These are phyloP conservation scores for Aradophagus sp. DNA, from an alignment of 1,140 invertebrate genomes.

Conservation along the genomic window DNA sequence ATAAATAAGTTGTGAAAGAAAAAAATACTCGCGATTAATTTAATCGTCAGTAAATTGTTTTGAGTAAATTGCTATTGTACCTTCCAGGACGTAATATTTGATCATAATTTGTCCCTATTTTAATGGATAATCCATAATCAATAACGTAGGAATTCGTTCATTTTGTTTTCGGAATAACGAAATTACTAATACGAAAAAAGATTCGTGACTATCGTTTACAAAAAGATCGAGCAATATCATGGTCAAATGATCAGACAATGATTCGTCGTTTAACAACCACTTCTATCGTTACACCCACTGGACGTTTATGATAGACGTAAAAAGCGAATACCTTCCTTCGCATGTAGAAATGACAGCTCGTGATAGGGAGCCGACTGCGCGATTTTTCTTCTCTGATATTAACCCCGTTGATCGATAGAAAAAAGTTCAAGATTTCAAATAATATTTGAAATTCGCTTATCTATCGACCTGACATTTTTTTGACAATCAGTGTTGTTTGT, in stretches of 20 bases:
- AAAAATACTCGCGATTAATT: constrained; percentile 1
- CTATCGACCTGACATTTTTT: constrained; percentile 20
- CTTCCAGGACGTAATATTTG: constrained; percentile 26
- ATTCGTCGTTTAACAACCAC: constrained; percentile 56
- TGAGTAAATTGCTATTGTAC: too few species aligned
- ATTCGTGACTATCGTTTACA: constrained; percentile 37
- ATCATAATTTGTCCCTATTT: constrained; percentile 11
- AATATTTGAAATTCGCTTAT: constrained; percentile 33
- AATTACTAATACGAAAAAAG: constrained; percentile 29
- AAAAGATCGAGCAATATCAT: constrained; percentile 55
- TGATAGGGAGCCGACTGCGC: constrained; percentile 40
- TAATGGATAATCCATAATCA: too few species aligned
- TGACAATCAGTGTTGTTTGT: too few species aligned
- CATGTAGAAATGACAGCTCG: constrained; percentile 46
- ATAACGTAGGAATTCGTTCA: too few species aligned
- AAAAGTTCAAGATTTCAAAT: constrained; percentile 26
- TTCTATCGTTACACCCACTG: constrained; percentile 51
- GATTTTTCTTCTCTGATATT: constrained; percentile 51
- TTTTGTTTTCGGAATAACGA: background rate
- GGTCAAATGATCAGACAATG: constrained; percentile 59
- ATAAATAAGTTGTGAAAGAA: constrained; percentile 14
- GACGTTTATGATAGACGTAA: constrained; percentile 61
- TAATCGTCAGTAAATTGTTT: too few species aligned
- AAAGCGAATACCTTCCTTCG: constrained; percentile 53
- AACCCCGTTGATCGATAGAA: too few species aligned